Conservation (phyloP, 2,888 invertebrate genomes). For the Melanchra persicariae region DNA sequence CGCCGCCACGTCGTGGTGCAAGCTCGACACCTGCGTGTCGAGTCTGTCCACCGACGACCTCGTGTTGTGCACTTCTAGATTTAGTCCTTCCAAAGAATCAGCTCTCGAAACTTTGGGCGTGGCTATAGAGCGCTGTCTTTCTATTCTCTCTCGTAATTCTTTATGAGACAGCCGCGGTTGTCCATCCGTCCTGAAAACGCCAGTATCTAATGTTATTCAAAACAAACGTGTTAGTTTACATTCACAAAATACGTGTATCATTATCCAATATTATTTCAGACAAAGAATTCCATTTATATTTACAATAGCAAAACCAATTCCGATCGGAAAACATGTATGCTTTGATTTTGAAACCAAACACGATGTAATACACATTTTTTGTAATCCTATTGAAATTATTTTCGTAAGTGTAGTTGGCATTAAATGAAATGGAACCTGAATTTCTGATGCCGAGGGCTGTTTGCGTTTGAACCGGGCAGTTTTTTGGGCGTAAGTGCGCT, state of each 20-base stretch:
- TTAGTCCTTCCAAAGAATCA: slow-evolving; percentile 92
- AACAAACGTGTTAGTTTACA: slow-evolving; percentile 21
- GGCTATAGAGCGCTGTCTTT: slow-evolving; percentile 92
- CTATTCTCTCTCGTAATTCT: slow-evolving; percentile 92
- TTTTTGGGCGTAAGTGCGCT: slow-evolving; percentile 92
- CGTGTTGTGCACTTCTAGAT: slow-evolving; percentile 90
- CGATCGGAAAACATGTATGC: slow-evolving; percentile 31
- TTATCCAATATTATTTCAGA: slow-evolving; percentile 19
- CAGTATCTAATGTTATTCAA: neutral
- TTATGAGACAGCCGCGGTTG: slow-evolving; percentile 83
- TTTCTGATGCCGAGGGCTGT: slow-evolving; percentile 93
- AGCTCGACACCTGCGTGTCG: slow-evolving; percentile 95
- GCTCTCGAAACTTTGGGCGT: slow-evolving; percentile 89
- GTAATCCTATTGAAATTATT: slow-evolving; percentile 21
- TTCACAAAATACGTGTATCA: slow-evolving; percentile 2
- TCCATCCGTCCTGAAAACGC: slow-evolving; percentile 79
- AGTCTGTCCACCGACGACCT: slow-evolving; percentile 93
- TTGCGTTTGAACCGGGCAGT: slow-evolving; percentile 89
- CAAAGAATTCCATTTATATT: slow-evolving; percentile 31
- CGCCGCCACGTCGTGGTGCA: slow-evolving; percentile 96
- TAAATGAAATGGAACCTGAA: slow-evolving; percentile 79
- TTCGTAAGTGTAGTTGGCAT: slow-evolving; percentile 16
- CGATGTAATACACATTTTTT: slow-evolving; percentile 33
- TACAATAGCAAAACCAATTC: slow-evolving; percentile 34
- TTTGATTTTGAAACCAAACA: slow-evolving; percentile 46